A percentile compares a stretch with the other conserved stretches of the same genome.
phyloP scores from a whole-genome alignment of 2,888 invertebrate genomes.

The Polydrusus cervinus region DNA sequence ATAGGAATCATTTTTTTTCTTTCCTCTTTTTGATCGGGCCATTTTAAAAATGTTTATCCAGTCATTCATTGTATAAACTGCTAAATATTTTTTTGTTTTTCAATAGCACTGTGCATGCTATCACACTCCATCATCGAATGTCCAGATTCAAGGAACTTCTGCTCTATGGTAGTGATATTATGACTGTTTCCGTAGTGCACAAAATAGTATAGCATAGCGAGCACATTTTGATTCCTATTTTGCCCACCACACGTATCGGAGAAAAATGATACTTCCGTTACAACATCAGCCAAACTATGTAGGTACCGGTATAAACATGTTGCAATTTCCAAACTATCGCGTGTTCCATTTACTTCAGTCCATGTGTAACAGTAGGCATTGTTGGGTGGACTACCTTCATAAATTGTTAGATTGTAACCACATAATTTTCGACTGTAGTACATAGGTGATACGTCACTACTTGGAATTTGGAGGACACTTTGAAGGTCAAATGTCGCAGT shows the following conservation, averaged over 20 bases:
- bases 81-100: constrained; percentile 16
- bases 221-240: constrained; percentile 33
- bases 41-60: constrained; percentile 31
- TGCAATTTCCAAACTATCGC: constrained; percentile 40
- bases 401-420: constrained; percentile 38
- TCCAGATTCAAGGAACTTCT: constrained; percentile 27
- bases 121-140: constrained; percentile 32
- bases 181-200: constrained; percentile 16
- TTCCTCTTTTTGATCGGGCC: constrained; percentile 9
- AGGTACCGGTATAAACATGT: constrained; percentile 24
- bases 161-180: constrained; percentile 7
- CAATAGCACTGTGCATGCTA: constrained; percentile 29
- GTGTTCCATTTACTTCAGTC: constrained; percentile 39
- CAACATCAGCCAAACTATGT: not conserved
- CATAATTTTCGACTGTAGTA: constrained; percentile 37
- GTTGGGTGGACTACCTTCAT: constrained; percentile 38
- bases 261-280: constrained; percentile 20
- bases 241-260: constrained; percentile 32
- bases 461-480: constrained; percentile 32
- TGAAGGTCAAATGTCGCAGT: constrained; percentile 2
- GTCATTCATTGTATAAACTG: constrained; percentile 4
- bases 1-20: constrained; percentile 1
- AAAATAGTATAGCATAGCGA: constrained; percentile 29
- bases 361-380: constrained; percentile 40
- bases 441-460: constrained; percentile 34